A percentile compares a stretch with the other conserved stretches of the same genome.
phyloP scores from a whole-genome alignment of 2,888 invertebrate genomes.

The Drosophila ochracea region DNA sequence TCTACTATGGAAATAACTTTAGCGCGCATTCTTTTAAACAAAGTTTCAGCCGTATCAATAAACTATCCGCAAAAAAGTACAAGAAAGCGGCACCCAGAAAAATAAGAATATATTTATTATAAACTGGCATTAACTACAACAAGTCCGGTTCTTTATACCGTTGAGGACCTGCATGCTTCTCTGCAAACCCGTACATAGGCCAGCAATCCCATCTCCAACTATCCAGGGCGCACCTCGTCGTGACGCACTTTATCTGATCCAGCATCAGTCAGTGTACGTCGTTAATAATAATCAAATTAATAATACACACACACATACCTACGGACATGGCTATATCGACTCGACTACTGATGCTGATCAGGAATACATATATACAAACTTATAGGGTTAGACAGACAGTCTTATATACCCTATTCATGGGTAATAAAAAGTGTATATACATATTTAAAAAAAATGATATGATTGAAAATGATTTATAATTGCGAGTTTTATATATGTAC shows the following conservation, averaged over 20 bases:
- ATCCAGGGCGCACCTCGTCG: constrained; percentile 65
- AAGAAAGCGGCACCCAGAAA: constrained; percentile 6
- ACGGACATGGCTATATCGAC: neutral
- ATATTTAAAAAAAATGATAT: constrained; percentile 11
- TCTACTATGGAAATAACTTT: neutral
- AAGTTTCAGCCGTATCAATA: no score
- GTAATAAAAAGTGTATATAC: constrained; percentile 18
- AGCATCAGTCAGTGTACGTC: neutral
- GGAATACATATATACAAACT: neutral
- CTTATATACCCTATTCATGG: neutral
- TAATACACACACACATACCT: neutral
- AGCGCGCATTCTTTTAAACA: constrained; percentile 32
- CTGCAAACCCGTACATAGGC: neutral
- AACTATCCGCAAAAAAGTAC: constrained; percentile 43
- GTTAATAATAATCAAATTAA: neutral
- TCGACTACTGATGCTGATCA: neutral
- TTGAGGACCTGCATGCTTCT: neutral
- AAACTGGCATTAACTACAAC: neutral
- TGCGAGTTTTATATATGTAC: constrained; percentile 39
- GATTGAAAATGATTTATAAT: constrained; percentile 46
- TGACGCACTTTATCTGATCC: constrained; percentile 80
- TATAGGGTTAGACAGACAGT: neutral
- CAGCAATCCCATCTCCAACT: neutral
- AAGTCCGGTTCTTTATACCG: neutral
- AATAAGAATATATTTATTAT: constrained; percentile 19